These are phyloP conservation scores for Pungitius pungitius DNA, from an alignment of 2,113 vertebrate species.

Conservation along the genomic window DNA sequence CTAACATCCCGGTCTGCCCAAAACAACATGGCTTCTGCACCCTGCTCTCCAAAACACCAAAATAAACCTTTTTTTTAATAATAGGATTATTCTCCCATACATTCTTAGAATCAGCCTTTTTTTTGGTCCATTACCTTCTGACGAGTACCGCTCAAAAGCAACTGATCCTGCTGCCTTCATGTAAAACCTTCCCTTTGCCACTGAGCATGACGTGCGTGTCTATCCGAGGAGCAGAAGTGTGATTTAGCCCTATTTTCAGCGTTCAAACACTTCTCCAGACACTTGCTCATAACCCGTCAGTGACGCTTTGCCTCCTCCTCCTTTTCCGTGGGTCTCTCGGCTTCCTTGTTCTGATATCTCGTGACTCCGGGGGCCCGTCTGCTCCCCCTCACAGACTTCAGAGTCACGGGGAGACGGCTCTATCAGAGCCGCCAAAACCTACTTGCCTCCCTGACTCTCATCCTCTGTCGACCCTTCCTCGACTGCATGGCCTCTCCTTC, in stretches of 20 bases:
- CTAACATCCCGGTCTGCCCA: background rate
- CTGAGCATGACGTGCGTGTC: constrained; percentile 3
- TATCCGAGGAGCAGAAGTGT: constrained; percentile 21
- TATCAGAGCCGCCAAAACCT: constrained; percentile 54
- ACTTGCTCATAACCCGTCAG: constrained; percentile 61
- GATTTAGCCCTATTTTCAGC: constrained; percentile 60
- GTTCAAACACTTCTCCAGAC: constrained; percentile 63
- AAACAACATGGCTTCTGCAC: background rate
- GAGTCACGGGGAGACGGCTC: constrained; percentile 56
- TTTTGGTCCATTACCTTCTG: constrained; percentile 8
- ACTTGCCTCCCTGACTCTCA: constrained; percentile 37
- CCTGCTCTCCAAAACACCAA: background rate
- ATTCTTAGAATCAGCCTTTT: background rate
- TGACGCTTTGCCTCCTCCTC: constrained; percentile 52
- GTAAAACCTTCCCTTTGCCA: constrained; percentile 23
- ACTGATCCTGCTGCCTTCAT: constrained; percentile 26
- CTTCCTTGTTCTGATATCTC: constrained; percentile 55
- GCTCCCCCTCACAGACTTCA: constrained; percentile 39
- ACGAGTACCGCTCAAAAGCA: constrained; percentile 13
- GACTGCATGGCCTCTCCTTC: constrained; percentile 37
- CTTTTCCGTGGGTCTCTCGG: constrained; percentile 25
- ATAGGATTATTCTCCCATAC: background rate
- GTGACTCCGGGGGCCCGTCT: constrained; percentile 49
- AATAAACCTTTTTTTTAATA: background rate
- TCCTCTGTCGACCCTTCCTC: constrained; percentile 18